phyloP scores from a whole-genome alignment of 2,797 vertebrate species.

The Chanos chanos region DNA sequence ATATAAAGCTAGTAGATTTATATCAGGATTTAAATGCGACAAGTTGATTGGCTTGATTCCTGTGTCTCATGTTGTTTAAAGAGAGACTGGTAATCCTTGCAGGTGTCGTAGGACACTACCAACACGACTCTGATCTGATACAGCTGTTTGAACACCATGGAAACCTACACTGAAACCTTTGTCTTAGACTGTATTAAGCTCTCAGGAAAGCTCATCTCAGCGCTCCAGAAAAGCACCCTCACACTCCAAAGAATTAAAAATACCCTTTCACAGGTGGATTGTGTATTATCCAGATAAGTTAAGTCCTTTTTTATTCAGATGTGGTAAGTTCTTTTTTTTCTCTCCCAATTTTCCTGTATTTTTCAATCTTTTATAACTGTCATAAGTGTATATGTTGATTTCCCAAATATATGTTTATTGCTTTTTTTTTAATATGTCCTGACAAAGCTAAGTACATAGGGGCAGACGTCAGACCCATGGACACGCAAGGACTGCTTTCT shows the following conservation, averaged over 20 bases:
- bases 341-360: no score
- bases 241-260: background rate
- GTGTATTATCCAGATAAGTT: no score
- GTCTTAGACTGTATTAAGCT: slow-evolving; percentile 32
- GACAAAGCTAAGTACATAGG: no score
- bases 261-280: no score
- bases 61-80: slow-evolving; percentile 42
- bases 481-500: no score
- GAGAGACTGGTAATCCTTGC: slow-evolving; percentile 49
- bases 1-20: slow-evolving; percentile 72
- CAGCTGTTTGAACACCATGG: slow-evolving; percentile 22
- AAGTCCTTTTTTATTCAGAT: no score
- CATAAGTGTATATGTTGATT: no score
- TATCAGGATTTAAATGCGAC: slow-evolving; percentile 65
- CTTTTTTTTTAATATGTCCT: no score
- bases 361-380: no score
- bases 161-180: background rate
- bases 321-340: no score
- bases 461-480: no score
- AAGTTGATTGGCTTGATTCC: slow-evolving; percentile 51
- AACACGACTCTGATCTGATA: slow-evolving; percentile 18
- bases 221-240: background rate
- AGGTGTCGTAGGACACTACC: slow-evolving; percentile 57
- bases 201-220: background rate
- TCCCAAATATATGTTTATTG: no score